phyloP scores from a whole-genome alignment of 2,888 invertebrate species.

The Epirrita christyi region DNA sequence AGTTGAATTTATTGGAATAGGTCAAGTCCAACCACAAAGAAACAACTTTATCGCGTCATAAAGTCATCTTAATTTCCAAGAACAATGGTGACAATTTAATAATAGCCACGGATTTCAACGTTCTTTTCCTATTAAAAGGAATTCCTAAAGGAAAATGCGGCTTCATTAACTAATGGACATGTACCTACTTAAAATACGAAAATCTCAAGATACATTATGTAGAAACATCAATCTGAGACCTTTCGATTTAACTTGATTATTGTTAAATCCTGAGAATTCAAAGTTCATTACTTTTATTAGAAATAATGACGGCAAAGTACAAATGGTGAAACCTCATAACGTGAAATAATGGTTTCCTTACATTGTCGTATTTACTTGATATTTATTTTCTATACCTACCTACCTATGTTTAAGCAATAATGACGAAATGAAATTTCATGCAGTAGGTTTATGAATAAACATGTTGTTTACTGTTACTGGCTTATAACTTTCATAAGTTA shows the following conservation, averaged over 20 bases:
- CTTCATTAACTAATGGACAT: slow-evolving; percentile 50
- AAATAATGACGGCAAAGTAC: slow-evolving; percentile 34
- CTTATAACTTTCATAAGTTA: too few relatives aligned
- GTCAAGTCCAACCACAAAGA: too few relatives aligned
- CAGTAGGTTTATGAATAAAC: slow-evolving; percentile 20
- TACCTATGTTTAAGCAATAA: slow-evolving; percentile 25
- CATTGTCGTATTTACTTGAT: slow-evolving; percentile 30
- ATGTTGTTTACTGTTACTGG: slow-evolving; percentile 26
- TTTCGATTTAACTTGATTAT: slow-evolving; percentile 24
- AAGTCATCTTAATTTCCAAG: slow-evolving; percentile 25
- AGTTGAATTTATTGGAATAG: too few relatives aligned
- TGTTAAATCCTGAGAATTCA: slow-evolving; percentile 28
- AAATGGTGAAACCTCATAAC: slow-evolving; percentile 33
- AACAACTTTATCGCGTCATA: slow-evolving; percentile 11
- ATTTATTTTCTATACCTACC: slow-evolving; percentile 32
- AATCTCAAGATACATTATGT: slow-evolving; percentile 37
- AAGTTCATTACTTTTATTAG: slow-evolving; percentile 30
- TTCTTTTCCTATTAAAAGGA: slow-evolving; percentile 32
- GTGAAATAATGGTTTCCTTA: slow-evolving; percentile 32
- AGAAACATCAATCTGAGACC: slow-evolving; percentile 18
- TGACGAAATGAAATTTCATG: slow-evolving; percentile 29
- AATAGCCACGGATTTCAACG: slow-evolving; percentile 26
- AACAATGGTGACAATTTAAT: slow-evolving; percentile 36
- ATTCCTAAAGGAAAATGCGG: slow-evolving; percentile 41
- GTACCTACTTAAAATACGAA: slow-evolving; percentile 41